A percentile compares a stretch with the other conserved stretches of the same genome.
Conservation (phyloP, 1,140 invertebrate species). For the Diorhabda sublineata region DNA sequence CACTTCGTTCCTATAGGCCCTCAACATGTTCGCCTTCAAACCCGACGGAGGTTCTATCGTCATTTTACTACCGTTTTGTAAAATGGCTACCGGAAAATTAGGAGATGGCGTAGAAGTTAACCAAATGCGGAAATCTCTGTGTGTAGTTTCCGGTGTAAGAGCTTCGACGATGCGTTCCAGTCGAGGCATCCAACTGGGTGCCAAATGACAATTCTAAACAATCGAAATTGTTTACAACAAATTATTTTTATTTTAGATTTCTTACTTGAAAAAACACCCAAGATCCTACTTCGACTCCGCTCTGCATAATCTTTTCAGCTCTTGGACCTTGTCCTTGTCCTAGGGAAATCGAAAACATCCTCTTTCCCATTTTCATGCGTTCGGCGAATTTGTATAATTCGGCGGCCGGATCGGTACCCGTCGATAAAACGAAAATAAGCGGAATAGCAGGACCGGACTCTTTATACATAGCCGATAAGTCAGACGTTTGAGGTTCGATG, state of each 20-base stretch:
- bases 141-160: slow-evolving; percentile 50
- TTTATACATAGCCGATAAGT: slow-evolving; percentile 58
- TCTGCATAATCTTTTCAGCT: slow-evolving; percentile 60
- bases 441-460: slow-evolving; percentile 61
- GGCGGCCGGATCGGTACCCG: slow-evolving; percentile 67
- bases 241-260: not conserved
- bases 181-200: slow-evolving; percentile 67
- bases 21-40: slow-evolving; percentile 60
- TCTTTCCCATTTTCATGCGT: slow-evolving; percentile 53
- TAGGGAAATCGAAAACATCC: slow-evolving; percentile 63
- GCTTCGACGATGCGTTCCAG: slow-evolving; percentile 56
- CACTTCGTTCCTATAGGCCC: slow-evolving; percentile 56
- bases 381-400: slow-evolving; percentile 63
- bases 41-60: slow-evolving; percentile 69
- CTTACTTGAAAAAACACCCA: slow-evolving; percentile 64
- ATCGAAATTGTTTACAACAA: not conserved
- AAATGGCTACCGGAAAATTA: slow-evolving; percentile 62
- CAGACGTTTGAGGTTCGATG: slow-evolving; percentile 63
- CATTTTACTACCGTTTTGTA: slow-evolving; percentile 70
- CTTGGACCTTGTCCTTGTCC: slow-evolving; percentile 68
- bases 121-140: slow-evolving; percentile 67
- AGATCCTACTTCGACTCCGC: slow-evolving; percentile 55
- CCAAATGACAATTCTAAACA: slow-evolving; percentile 67
- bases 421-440: slow-evolving; percentile 66
- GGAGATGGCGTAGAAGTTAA: slow-evolving; percentile 65